Evolutionary conservation across 2,888 invertebrate genomes (phyloP).

Genomic region (Lasioglossum pauxillum): DNA sequence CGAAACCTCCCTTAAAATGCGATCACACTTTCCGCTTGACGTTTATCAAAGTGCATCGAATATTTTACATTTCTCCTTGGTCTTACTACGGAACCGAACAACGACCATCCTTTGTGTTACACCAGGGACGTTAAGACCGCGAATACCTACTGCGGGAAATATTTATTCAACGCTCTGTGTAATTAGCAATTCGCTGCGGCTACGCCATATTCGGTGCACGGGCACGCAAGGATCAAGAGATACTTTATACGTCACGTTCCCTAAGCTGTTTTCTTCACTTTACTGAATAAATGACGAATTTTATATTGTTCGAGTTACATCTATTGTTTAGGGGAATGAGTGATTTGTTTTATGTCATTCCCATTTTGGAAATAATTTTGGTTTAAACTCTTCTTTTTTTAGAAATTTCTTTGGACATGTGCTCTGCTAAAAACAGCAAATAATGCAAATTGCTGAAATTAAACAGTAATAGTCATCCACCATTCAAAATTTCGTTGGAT

Average conservation of each 20-base stretch:
- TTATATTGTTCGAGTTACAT: not conserved
- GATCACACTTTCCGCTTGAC: not conserved
- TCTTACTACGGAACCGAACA: not conserved
- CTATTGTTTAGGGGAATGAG: not conserved
- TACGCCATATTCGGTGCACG: conserved; percentile 5
- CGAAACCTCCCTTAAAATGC: conserved; percentile 67
- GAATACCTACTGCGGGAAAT: not conserved
- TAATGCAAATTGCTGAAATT: not conserved
- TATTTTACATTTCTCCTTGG: not conserved
- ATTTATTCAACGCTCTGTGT: not conserved
- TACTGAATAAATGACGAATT: not conserved
- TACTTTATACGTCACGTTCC: not conserved
- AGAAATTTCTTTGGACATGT: not conserved
- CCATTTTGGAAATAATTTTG: too few relatives aligned
- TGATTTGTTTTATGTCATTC: not conserved
- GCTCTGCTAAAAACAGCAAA: not conserved
- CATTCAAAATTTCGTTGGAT: not conserved
- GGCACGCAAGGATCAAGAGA: not conserved
- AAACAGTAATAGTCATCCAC: not conserved
- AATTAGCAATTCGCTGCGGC: not conserved
- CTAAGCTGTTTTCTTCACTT: not conserved
- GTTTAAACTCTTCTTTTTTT: too few relatives aligned
- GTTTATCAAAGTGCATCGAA: not conserved
- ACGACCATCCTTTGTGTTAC: not conserved
- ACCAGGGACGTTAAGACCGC: not conserved